Conservation (phyloP, 2,113 vertebrate species). For the Ictalurus punctatus region DNA sequence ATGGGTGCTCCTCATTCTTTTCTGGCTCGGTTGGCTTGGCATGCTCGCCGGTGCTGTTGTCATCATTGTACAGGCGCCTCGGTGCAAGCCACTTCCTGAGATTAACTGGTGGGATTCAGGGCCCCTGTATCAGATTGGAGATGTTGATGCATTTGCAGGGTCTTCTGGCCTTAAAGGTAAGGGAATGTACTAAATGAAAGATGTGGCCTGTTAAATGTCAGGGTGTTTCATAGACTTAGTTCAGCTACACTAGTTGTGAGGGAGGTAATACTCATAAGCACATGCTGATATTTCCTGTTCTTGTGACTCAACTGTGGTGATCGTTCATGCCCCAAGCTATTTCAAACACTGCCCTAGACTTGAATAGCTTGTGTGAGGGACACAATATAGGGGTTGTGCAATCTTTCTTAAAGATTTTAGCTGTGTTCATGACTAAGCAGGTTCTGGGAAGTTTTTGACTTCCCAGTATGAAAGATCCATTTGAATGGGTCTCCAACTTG, state of each 20-base stretch:
- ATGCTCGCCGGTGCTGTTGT: slow-evolving; percentile 82
- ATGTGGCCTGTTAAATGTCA: not conserved
- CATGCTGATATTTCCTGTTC: not conserved
- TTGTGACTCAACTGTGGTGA: not conserved
- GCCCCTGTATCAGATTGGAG: slow-evolving; percentile 76
- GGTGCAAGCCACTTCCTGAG: slow-evolving; percentile 77
- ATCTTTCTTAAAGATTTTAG: not conserved
- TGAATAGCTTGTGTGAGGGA: not conserved
- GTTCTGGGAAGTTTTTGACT: not conserved
- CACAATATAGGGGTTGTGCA: not conserved
- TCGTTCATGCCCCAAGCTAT: too few relatives aligned
- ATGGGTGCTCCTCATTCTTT: slow-evolving; percentile 81
- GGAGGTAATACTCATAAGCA: too few relatives aligned
- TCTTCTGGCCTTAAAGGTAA: slow-evolving; percentile 69
- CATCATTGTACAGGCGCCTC: slow-evolving; percentile 84
- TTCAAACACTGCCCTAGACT: not conserved
- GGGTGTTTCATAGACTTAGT: not conserved
- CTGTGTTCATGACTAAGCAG: too few relatives aligned
- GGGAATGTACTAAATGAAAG: not conserved
- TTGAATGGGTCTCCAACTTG: not conserved
- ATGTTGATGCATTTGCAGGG: slow-evolving; percentile 70
- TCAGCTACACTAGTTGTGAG: not conserved
- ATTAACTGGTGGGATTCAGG: slow-evolving; percentile 82
- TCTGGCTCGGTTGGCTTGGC: slow-evolving; percentile 89
- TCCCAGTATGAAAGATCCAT: not conserved